phyloP scores from a whole-genome alignment of 2,113 vertebrate species.

The Phyllostomus hastatus region DNA sequence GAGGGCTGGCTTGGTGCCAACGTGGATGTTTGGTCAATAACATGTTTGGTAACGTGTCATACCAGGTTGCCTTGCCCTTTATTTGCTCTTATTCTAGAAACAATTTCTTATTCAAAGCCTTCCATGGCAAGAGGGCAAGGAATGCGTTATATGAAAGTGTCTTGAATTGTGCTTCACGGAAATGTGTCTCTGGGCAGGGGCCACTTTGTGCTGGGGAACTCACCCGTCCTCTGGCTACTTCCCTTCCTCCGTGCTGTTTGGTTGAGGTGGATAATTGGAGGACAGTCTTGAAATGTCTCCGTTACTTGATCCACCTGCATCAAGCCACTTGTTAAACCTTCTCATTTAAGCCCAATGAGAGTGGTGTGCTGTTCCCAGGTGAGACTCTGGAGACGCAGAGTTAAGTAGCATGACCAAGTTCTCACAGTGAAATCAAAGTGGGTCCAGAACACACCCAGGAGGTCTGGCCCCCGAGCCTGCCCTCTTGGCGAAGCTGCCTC shows the following conservation, averaged over 20 bases:
- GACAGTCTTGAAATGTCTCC: background rate
- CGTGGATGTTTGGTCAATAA: background rate
- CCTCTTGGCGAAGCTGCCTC: background rate
- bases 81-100: conserved; percentile 26
- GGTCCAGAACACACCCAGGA: background rate
- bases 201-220: background rate
- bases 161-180: background rate
- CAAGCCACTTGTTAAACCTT: background rate
- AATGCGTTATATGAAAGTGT: background rate
- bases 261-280: background rate
- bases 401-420: background rate
- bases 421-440: background rate
- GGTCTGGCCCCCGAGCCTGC: background rate
- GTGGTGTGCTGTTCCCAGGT: background rate
- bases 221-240: no score
- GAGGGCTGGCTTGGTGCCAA: background rate
- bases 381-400: background rate
- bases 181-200: background rate
- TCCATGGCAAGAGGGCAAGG: background rate
- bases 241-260: background rate
- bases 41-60: background rate
- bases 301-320: background rate
- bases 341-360: background rate
- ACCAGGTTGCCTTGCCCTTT: background rate
- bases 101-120: background rate